Evolutionary conservation across 2,113 vertebrate genomes (phyloP), one percentile per base, ranked within the genome.

Genomic region (Tupaia chinensis): DNA sequence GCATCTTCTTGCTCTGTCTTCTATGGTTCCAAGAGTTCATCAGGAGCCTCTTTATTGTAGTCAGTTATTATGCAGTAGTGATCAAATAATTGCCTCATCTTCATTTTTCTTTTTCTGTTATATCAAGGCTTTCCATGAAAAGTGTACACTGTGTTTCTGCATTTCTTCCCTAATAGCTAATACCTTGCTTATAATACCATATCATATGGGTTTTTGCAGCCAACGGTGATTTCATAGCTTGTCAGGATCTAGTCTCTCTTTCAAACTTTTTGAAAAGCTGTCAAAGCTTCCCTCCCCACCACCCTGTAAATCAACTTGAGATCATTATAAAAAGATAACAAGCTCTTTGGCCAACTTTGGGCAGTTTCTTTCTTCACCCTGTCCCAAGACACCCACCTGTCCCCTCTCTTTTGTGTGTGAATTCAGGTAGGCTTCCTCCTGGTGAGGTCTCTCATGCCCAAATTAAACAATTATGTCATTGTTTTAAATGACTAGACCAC

Each of bases 381-480:
- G 29, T 44, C 63, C 34, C 10, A 19, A 66, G 23, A 54, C 27
- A 63, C 3, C 61, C 32, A 56, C n/a, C 14, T 54, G 63, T 69
- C 80, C 69, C 20, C 65, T 94, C 60, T 74, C 63, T 32, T 82
- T 34, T 54, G 78, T 74, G 61, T n/a, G 23, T 25, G n/a, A 44
- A 65, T 70, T 79, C 72, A 60, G 76, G 63, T 15, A 22, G 15
- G 34, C 60, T 95, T 88, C 58, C 69, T 85, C 80, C 66, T 22
- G 22, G 65, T 9, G 7, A 73, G 9, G 66, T 5, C 9, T 44
- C 73, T 66, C n/a, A 53, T 20, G 34, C 58, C 60, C 61, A 74
- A 89, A 86, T 66, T 65, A 90, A 91, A 80, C 61, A 79, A 91
- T 88, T 23, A 83, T 66, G 83, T 94, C 78, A 89, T 58, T 12